Base-by-base conservation (phyloP, 2,888 invertebrate genomes). In the Temnothorax rugatulus region DNA sequence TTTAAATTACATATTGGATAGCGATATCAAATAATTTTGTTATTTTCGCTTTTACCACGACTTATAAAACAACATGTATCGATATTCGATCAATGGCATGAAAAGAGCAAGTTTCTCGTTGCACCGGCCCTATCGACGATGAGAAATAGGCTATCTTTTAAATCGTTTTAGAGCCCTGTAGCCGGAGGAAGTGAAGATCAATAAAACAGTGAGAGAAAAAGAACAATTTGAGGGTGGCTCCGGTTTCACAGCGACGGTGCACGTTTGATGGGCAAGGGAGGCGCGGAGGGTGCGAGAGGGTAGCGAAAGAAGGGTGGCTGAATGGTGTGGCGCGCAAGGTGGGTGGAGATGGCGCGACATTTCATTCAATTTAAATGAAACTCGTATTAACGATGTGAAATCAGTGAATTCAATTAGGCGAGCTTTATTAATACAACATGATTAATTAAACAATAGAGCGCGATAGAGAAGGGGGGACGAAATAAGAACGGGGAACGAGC, bases 401-500 rank as follows among this genome's bases (percentile, higher is more conserved):
- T 94, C 93, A 92, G 92, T 90, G 91, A 92, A 93, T 93, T 92
- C 93, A 93, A 93, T 94, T 92, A 92, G 91, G 91, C 92, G 88
- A 88, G 92, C 91, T 92, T 92, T 94, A 94, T 94, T 94, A 94
- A 94, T 93, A 93, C 91, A 92, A 93, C 92, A 93, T 94, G 94
- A 94, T 94, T 94, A 94, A 94, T 94, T 93, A 94, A 93, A 92
- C 93, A 92, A 92, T 90, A 89, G 75, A 25, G 59, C 82, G 83
- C 69, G 85, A 84, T 75, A 71, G 84, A 63, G 83, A 4, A 21
- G 21, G 69, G 69, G 34, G 71, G 64, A 59, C 34, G 64, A 44
- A 77, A 74, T 74, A 69, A 79, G 79, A 86, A 87, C 89, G 92
- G 87, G 89, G 79, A 63, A 74, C 57, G 86, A 59, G 89, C 86